Evolutionary conservation across 2,888 invertebrate species (phyloP), one percentile per base, ranked within the genome.

Genomic region (Agrotis ipsilon): DNA sequence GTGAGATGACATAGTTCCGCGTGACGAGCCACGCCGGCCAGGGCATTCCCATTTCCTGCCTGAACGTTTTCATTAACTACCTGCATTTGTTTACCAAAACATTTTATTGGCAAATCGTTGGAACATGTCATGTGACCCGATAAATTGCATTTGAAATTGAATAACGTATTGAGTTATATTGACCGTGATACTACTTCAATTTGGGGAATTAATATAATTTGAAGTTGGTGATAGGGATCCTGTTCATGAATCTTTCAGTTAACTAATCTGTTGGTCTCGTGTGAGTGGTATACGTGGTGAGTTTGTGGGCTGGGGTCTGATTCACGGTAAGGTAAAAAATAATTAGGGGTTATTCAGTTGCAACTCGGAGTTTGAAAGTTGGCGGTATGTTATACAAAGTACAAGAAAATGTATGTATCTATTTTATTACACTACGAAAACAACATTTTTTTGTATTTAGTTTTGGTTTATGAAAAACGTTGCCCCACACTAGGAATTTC

Each of bases 41-140:
- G 73, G 75, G 78, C 78, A 64, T 77, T 84, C 80, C 84, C 78
- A 87, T 87, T 88, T 88, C 83, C 86, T 76, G 72, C 61, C 54
- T 63, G 66, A 81, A 63, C 87, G 84, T 85, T 82, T 87, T 82
- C 87, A 82, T 84, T 88, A 87, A 86, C 80, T 77, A 82, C 61
- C 65, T 73, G 77, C 72, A 85, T 85, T 84, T 87, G 82, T 83
- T 81, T 85, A 80, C 68, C 27, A 64, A 43, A 75, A 64, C 46
- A 77, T 78, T 79, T 81, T 81, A 85, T 82, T 83, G 71, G n/a
- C 43, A 46, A 58, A 71, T 39, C 58, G 51, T 58, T 77, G 61
- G 57, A 39, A 19, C 43, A 68, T 24, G 39, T 52, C 51, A 68
- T 16, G 21, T 27, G 39, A 7, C 18, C 2, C 24, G 49, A 62